Percentiles rank a stretch among this genome's conserved stretches.
These are phyloP conservation scores for Eolophus roseicapilla DNA, from an alignment of 2,113 vertebrate species.

Conservation along the genomic window DNA sequence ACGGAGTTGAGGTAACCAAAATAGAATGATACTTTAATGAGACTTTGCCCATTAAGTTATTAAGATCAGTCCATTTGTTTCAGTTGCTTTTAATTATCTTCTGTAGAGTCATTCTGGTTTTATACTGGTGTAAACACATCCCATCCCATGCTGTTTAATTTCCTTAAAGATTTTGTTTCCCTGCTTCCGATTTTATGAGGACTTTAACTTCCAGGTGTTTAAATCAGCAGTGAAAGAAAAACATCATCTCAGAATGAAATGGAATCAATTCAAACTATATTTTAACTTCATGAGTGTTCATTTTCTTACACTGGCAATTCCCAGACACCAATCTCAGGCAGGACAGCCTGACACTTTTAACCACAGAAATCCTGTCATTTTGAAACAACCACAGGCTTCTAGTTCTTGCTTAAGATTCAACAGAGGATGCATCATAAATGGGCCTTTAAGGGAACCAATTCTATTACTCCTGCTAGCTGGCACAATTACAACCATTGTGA, in stretches of 20 bases:
- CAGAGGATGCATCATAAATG: background rate
- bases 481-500: background rate
- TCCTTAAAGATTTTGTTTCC: background rate
- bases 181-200: background rate
- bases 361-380: background rate
- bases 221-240: conserved; percentile 17
- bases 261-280: background rate
- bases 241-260: background rate
- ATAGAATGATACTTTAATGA: background rate
- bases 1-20: background rate
- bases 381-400: background rate
- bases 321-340: background rate
- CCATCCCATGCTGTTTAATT: background rate
- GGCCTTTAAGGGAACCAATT: conserved; percentile 10
- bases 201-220: conserved; percentile 36
- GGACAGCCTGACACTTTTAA: conserved; percentile 1
- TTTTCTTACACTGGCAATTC: background rate
- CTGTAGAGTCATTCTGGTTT: background rate
- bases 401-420: conserved; percentile 37
- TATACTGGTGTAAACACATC: background rate
- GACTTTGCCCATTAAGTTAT: background rate
- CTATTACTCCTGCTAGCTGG: background rate
- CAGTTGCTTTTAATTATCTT: conserved; percentile 19
- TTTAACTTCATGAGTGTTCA: conserved; percentile 3
- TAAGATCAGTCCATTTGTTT: background rate